Evolutionary conservation across 2,797 vertebrate genomes (phyloP), one percentile per base, ranked within the genome.

Genomic region (Anguilla megastoma): DNA sequence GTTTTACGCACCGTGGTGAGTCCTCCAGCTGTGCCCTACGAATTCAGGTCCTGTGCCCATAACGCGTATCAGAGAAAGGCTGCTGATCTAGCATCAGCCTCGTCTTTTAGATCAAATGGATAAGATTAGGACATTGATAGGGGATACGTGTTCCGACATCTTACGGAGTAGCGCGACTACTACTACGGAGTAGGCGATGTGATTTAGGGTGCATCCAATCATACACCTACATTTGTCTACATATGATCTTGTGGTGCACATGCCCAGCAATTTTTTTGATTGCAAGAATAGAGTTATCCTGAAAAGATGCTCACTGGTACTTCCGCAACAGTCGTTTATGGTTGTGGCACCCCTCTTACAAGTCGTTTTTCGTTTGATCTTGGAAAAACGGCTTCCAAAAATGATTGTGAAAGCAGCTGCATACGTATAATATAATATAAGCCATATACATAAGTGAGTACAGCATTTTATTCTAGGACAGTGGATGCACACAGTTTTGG

Each of bases 1-100:
- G 94, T 99, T 99, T 93, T 99, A 98, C 18, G 98, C 98, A 90
- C 98, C 98, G 24, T 99, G 99, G 99, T 99, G 96, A 96, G 98
- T 96, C 45, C 50, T 50, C 41, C 69, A 16, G 41, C 0, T 9
- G 63, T 80, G 86, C 87, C 33, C 10, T 24, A 14, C n/a, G 12
- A 10, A 12, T 30, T 45, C 85, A 36, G 8, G 33, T 1, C 12
- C 30, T n/a, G 50, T 8, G 21, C 8, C 5, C 52, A 18, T 36
- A 56, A 33, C 18, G 18, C 21, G 18, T 60, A 52, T 1, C 54
- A 0, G 7, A n/a, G 85, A 84, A 27, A 0, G 54, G 12, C 2
- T 87, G 83, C 9, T 30, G 80, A 86, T n/a, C 54, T 85, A 86
- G 33, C 45, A 41, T 58, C 18, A 79, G 56, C 27, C 48, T 0